Base-by-base conservation (phyloP, 2,888 invertebrate species). In the Malacosoma neustria region DNA sequence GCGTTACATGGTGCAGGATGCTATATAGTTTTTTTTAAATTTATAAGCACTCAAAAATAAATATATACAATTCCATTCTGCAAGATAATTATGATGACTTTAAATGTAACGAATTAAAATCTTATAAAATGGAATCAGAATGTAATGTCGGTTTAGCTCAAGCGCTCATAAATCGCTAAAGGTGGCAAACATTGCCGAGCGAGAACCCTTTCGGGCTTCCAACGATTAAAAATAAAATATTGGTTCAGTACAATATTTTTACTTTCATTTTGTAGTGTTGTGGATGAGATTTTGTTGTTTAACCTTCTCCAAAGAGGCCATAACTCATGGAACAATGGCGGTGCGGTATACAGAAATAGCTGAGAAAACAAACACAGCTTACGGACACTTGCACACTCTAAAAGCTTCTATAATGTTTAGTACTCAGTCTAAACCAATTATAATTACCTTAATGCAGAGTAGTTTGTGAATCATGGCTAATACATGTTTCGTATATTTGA, bases 311-410 rank as follows among this genome's bases (percentile, higher is more conserved):
- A 44, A 53, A 49, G 57, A 54, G 62, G 61, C 66, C 52, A 68
- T 80, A 80, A 73, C 61, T 80, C 75, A 70, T 59, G 59, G 56
- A 73, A 77, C 80, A 81, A 79, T 77, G 70, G 71, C 68, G 61
- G 62, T 48, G 49, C 49, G 43, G 39, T 48, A 59, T 63, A 66
- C 72, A 76, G 68, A 72, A 84, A 84, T 84, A 82, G 69, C 73
- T 51, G 44, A 57, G 59, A 62, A 73, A 70, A 72, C 68, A 77
- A 77, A 80, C 77, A 58, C 56, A 54, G 49, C 49, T 53, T 47
- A 51, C 63, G 62, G 57, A 58, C 59, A 63, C 51, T 47, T 48
- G 48, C 44, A 48, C 40, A 53, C 41, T 42, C 43, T 48, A 38
- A 37, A 45, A 43, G 47, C 49, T 54, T 50, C 44, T 51, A 49